Evolutionary conservation across 2,797 vertebrate species (phyloP).

Genomic region (Macropodus opercularis): DNA sequence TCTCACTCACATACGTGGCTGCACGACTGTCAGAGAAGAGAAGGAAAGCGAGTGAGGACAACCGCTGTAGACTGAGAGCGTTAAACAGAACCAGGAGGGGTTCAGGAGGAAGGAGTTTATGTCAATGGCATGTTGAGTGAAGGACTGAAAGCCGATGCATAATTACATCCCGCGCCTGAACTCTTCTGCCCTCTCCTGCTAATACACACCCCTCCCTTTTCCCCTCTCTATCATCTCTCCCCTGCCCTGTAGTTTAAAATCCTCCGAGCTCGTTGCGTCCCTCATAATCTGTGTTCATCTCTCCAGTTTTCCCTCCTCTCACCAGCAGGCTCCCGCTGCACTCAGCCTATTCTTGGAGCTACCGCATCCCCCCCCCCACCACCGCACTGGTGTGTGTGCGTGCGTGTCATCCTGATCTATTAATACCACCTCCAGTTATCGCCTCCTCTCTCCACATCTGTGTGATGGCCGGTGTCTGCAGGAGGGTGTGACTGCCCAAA

Average conservation of each 20-base stretch:
- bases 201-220: neutral
- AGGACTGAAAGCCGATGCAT: constrained; percentile 33
- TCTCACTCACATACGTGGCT: constrained; percentile 2
- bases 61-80: constrained; percentile 18
- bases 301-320: constrained; percentile 38
- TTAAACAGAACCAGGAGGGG: neutral
- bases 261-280: constrained; percentile 14
- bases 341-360: constrained; percentile 71
- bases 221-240: neutral
- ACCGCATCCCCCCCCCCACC: constrained; percentile 62
- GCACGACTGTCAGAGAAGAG: constrained; percentile 30
- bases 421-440: constrained; percentile 73
- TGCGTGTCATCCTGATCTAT: constrained; percentile 58
- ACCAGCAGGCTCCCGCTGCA: constrained; percentile 31
- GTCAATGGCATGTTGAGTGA: constrained; percentile 51
- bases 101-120: constrained; percentile 17
- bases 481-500: constrained; percentile 60
- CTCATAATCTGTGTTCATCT: constrained; percentile 63
- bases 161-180: constrained; percentile 31
- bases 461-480: constrained; percentile 61
- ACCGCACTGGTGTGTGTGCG: constrained; percentile 33
- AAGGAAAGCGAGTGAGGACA: constrained; percentile 8
- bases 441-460: constrained; percentile 74
- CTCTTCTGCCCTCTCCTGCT: constrained; percentile 7
- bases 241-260: constrained; percentile 27